A percentile compares a stretch with the other conserved stretches of the same genome.
phyloP scores from a whole-genome alignment of 2,797 vertebrate genomes.

The Choloepus didactylus region DNA sequence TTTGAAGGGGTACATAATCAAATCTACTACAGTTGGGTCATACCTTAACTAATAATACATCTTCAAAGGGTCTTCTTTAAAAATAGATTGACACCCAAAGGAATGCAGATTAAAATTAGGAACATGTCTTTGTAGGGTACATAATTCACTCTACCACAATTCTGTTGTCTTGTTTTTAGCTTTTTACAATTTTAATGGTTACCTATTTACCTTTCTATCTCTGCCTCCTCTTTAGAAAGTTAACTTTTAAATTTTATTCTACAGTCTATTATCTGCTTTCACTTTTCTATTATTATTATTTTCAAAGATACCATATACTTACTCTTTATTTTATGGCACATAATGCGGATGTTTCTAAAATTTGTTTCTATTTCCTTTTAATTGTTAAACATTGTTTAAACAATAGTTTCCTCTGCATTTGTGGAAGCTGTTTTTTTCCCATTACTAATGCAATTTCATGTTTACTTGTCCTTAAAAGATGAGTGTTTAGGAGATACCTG shows the following conservation, averaged over 20 bases:
- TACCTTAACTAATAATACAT: too few species aligned
- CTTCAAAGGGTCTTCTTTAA: too few species aligned
- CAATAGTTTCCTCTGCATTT: not conserved
- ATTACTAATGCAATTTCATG: not conserved
- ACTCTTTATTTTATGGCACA: not conserved
- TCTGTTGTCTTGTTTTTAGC: not conserved
- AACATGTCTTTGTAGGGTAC: too few species aligned
- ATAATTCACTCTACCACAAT: not conserved
- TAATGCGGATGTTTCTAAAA: not conserved
- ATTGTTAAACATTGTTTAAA: not conserved
- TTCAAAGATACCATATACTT: not conserved
- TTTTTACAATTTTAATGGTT: not conserved
- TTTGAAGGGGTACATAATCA: too few species aligned
- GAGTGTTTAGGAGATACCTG: too few species aligned
- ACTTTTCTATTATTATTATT: not conserved
- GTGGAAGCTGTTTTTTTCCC: not conserved
- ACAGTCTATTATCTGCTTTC: not conserved
- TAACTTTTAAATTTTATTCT: not conserved
- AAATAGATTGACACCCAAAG: too few species aligned
- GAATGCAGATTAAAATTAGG: too few species aligned
- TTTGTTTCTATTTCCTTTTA: not conserved
- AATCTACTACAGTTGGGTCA: too few species aligned
- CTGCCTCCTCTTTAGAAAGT: not conserved
- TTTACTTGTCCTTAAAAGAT: constrained; percentile 13
- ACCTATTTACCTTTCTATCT: not conserved